Percentiles rank a stretch among this genome's conserved stretches.
Conservation (phyloP, 2,888 invertebrate genomes). For the Nymphalis c-album region DNA sequence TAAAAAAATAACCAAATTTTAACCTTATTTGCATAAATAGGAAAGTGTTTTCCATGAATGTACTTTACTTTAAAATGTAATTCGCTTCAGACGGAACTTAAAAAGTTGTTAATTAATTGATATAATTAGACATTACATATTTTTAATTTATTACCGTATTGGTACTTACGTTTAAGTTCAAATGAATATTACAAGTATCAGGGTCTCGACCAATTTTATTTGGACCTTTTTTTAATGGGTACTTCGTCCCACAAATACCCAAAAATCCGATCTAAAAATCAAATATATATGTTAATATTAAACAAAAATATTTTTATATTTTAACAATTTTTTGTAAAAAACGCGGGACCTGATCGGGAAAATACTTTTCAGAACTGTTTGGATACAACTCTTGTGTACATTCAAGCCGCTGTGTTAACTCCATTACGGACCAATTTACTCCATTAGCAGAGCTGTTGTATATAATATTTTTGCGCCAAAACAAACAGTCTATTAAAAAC, state of each 20-base stretch:
- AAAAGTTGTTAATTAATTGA: too few relatives aligned
- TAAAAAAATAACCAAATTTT: too few relatives aligned
- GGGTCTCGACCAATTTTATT: constrained; percentile 75
- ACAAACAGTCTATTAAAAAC: background rate
- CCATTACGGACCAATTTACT: constrained; percentile 46
- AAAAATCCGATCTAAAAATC: constrained; percentile 66
- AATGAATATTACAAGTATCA: constrained; percentile 61
- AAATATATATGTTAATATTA: constrained; percentile 8
- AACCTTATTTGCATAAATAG: too few relatives aligned
- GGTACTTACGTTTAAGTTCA: constrained; percentile 65
- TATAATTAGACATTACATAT: too few relatives aligned
- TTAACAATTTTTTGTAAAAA: constrained; percentile 22
- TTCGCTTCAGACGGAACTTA: too few relatives aligned
- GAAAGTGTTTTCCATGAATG: too few relatives aligned
- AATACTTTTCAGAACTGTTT: constrained; percentile 48
- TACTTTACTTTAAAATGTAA: too few relatives aligned
- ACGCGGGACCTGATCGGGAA: constrained; percentile 61
- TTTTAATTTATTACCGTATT: constrained; percentile 57
- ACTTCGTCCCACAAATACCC: constrained; percentile 67
- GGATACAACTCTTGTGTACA: constrained; percentile 61
- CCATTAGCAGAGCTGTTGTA: constrained; percentile 10
- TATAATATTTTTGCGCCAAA: background rate
- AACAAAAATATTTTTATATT: background rate
- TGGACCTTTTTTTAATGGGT: constrained; percentile 65
- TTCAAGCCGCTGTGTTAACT: constrained; percentile 68